Evolutionary conservation across 1,140 invertebrate genomes (phyloP).

Genomic region (Pomacea maculata): DNA sequence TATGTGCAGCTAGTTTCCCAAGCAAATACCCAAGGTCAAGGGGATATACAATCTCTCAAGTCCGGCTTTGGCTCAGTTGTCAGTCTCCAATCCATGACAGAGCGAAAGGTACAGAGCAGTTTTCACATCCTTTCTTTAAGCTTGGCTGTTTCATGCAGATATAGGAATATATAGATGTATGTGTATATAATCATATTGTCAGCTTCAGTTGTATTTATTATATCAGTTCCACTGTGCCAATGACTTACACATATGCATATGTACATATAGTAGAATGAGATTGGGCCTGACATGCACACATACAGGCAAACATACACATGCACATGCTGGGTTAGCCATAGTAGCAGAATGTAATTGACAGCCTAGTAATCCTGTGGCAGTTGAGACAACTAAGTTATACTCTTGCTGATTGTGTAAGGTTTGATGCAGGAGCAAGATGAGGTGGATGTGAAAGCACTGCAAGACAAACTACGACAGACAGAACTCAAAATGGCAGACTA

Average conservation of each 20-base stretch:
- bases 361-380: too few species aligned
- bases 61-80: conserved; percentile 34
- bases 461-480: conserved; percentile 60
- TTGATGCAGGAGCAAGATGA: conserved; percentile 42
- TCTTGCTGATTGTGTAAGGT: too few species aligned
- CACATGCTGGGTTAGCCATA: neutral
- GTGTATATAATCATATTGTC: neutral
- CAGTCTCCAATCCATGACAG: conserved; percentile 37
- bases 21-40: too few species aligned
- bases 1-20: too few species aligned
- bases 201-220: neutral
- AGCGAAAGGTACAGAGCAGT: conserved; percentile 39
- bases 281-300: neutral
- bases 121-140: neutral
- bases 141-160: too few species aligned
- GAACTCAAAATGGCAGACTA: conserved; percentile 59
- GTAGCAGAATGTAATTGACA: too few species aligned
- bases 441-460: conserved; percentile 56
- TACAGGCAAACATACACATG: neutral
- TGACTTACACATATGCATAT: neutral
- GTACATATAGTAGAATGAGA: neutral
- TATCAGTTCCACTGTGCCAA: neutral
- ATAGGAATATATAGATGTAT: neutral
- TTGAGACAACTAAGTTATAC: too few species aligned
- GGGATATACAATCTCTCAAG: too few species aligned